These are phyloP conservation scores for Tychaedon coryphoeus DNA, from an alignment of 2,113 vertebrate species.

Conservation along the genomic window DNA sequence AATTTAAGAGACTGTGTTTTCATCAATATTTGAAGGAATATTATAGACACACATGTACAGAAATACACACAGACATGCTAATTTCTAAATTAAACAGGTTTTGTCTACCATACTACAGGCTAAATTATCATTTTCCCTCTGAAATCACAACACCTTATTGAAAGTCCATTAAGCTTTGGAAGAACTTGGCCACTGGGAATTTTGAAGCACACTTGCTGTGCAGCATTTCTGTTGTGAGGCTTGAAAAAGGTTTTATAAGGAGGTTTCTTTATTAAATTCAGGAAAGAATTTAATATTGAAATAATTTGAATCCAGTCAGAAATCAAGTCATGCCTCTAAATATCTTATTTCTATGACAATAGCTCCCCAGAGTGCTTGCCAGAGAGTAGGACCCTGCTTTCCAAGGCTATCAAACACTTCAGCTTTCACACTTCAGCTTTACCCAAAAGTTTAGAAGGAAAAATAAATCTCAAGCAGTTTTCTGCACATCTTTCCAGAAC, in stretches of 20 bases:
- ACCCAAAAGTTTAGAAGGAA: not conserved
- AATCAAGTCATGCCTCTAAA: not conserved
- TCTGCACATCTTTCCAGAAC: not conserved
- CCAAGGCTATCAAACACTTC: not conserved
- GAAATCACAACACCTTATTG: not conserved
- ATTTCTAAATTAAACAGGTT: not conserved
- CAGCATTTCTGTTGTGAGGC: not conserved
- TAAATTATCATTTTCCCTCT: not conserved
- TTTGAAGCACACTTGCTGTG: not conserved
- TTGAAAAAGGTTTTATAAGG: not conserved
- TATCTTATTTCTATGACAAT: not conserved
- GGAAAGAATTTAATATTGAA: not conserved
- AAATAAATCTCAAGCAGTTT: not conserved
- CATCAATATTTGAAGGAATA: not conserved
- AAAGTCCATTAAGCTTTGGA: not conserved
- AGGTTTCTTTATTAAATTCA: not conserved
- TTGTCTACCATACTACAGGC: accelerated
- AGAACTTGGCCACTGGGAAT: not conserved
- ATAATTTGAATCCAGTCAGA: not conserved
- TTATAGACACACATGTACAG: not conserved
- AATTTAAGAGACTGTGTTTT: not conserved
- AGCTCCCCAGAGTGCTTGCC: not conserved
- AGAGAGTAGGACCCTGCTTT: not conserved
- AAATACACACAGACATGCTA: not conserved
- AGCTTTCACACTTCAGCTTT: not conserved